These are phyloP conservation scores for Drosophila orena DNA, from an alignment of 1,140 invertebrate species.

Conservation along the genomic window DNA sequence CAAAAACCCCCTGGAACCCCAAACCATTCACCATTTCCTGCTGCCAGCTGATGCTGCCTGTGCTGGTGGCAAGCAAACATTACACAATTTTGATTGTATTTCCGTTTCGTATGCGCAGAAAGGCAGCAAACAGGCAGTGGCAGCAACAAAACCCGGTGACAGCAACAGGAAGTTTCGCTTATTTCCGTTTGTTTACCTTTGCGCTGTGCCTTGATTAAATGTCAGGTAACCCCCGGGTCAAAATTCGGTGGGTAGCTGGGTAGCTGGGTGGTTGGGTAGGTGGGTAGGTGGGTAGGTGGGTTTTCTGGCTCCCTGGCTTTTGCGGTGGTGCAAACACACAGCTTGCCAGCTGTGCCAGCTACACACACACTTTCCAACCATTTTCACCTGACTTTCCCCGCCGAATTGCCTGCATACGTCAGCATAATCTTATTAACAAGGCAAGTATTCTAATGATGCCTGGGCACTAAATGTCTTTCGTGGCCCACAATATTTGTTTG, in stretches of 20 bases:
- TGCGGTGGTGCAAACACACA: slow-evolving; percentile 23
- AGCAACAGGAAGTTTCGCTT: slow-evolving; percentile 80
- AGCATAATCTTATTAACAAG: slow-evolving; percentile 46
- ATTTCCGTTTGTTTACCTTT: slow-evolving; percentile 83
- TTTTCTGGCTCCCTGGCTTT: slow-evolving; percentile 12
- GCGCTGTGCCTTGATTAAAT: slow-evolving; percentile 79
- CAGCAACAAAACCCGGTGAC: slow-evolving; percentile 57
- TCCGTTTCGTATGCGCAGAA: slow-evolving; percentile 75
- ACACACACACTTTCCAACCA: slow-evolving; percentile 16
- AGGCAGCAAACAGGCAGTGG: slow-evolving; percentile 49
- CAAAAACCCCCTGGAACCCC: not conserved
- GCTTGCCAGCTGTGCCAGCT: slow-evolving; percentile 4
- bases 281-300: not conserved
- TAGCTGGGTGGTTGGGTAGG: too few species aligned
- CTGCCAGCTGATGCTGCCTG: slow-evolving; percentile 30
- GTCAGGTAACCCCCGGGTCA: slow-evolving; percentile 53
- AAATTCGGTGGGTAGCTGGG: not conserved
- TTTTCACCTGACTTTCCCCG: slow-evolving; percentile 14
- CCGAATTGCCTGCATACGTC: slow-evolving; percentile 15
- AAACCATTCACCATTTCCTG: slow-evolving; percentile 9
- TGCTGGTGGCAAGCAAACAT: slow-evolving; percentile 67
- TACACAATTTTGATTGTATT: slow-evolving; percentile 83
- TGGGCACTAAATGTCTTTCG: slow-evolving; percentile 22
- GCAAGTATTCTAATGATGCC: slow-evolving; percentile 41
- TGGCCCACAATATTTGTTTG: slow-evolving; percentile 6